These are phyloP conservation scores for Uloborus diversus DNA, from an alignment of 1,140 invertebrate genomes.

Conservation along the genomic window DNA sequence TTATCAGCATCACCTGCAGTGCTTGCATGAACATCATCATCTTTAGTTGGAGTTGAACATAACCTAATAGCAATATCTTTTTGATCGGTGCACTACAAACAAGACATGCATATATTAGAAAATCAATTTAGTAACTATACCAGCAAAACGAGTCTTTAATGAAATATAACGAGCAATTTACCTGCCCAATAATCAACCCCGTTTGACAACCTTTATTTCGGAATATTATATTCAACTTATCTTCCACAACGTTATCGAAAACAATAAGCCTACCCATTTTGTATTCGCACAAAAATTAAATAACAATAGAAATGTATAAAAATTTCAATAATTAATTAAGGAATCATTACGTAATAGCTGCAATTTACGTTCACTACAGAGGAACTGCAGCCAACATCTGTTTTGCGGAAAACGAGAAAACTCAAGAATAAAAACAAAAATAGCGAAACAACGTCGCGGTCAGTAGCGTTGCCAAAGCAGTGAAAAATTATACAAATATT, in stretches of 20 bases:
- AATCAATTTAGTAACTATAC: conserved; percentile 70
- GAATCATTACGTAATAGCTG: no score
- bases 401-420: no score
- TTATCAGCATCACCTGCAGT: conserved; percentile 59
- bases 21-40: conserved; percentile 62
- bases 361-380: no score
- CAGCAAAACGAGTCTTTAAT: not conserved
- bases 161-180: not conserved
- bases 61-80: conserved; percentile 79
- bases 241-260: conserved; percentile 32
- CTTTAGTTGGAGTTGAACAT: conserved; percentile 74
- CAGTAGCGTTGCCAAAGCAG: no score
- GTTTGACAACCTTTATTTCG: conserved; percentile 9
- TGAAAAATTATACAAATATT: no score
- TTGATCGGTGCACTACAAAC: conserved; percentile 70
- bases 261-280: conserved; percentile 39
- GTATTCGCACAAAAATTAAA: no score
- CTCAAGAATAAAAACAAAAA: no score
- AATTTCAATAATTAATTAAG: no score
- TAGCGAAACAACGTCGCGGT: no score
- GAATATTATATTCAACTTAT: conserved; percentile 10
- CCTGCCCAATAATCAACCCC: conserved; percentile 48
- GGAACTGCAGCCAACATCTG: no score
- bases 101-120: not conserved
- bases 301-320: no score